These are phyloP conservation scores for Metopolophium dirhodum DNA, from an alignment of 1,140 invertebrate genomes.

Conservation along the genomic window DNA sequence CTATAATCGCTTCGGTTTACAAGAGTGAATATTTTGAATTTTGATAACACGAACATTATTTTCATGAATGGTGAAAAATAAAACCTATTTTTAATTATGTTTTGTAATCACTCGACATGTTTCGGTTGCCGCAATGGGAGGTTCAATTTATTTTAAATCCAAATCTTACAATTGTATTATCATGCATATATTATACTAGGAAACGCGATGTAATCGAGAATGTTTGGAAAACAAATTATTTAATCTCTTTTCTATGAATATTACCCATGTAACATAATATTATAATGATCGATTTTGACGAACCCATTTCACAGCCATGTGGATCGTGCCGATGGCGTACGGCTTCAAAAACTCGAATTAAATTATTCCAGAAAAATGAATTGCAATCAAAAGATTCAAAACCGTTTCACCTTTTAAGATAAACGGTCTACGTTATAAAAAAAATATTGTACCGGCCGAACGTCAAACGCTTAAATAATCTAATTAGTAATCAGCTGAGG, in stretches of 20 bases:
- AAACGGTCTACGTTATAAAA: background rate
- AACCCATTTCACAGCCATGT: background rate
- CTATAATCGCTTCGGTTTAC: too few relatives aligned
- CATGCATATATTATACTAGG: too few relatives aligned
- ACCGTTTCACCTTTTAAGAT: background rate
- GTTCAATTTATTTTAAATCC: background rate
- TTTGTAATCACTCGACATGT: background rate
- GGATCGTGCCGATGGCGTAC: too few relatives aligned
- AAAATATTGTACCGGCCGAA: background rate
- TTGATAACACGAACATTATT: background rate
- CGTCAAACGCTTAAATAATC: background rate
- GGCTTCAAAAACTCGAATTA: too few relatives aligned
- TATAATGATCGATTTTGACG: background rate
- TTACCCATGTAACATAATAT: background rate
- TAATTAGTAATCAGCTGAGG: background rate
- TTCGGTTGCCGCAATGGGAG: background rate
- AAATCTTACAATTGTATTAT: background rate
- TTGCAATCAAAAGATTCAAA: background rate
- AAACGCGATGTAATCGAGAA: background rate
- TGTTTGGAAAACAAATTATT: background rate
- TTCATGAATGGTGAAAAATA: background rate
- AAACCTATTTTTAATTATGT: background rate
- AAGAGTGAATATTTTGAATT: too few relatives aligned
- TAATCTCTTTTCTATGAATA: background rate
- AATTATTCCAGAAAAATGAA: too few relatives aligned